Base-by-base conservation (phyloP, 2,113 vertebrate genomes). In the Cololabis saira region DNA sequence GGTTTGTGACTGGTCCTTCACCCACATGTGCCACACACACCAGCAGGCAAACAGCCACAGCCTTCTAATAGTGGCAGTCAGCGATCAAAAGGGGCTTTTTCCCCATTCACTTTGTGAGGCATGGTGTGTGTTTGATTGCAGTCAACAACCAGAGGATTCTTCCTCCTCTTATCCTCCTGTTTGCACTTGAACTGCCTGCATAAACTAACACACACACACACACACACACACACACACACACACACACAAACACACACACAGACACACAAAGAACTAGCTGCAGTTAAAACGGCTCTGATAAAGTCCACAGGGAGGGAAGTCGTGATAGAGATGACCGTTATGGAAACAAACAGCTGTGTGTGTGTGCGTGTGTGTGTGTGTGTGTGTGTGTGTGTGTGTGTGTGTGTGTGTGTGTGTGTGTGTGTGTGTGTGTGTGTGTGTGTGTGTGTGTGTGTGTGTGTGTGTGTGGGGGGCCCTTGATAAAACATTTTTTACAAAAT, bases 51-150 rank as follows among this genome's bases (percentile, higher is more conserved):
- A 80, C 78, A 72, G 57, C 10, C 43, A 60, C 37, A 70, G 43
- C 48, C 37, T 70, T 84, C 59, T 77, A 70, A 65, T 55, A 57
- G 48, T 58, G 74, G 53, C 76, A 81, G 82, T 83, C 71, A 81
- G 42, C 2, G 15, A 68, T 76, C 63, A 71, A 80, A 63, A 64
- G 54, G 53, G 54, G 50, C 42, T 57, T 17, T 66, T 45, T 71
- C 49, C 49, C 18, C 41, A 41, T 81, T 48, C 67, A 43, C 49
- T 49, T 63, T 62, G 48, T 67, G 50, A 10, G 12, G 64, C 19
- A 50, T 55, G 59, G 53, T 74, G 69, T 74, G 75, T 72, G 65
- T 79, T 72, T 69, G 22, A 53, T 47, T 74, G 65, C 18, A 4
- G 54, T 63, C 18, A 71, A 74, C 61, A 76, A 70, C 63, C 7